Conservation (phyloP, 1,140 invertebrate species). For the Drosophila ercepeae region DNA sequence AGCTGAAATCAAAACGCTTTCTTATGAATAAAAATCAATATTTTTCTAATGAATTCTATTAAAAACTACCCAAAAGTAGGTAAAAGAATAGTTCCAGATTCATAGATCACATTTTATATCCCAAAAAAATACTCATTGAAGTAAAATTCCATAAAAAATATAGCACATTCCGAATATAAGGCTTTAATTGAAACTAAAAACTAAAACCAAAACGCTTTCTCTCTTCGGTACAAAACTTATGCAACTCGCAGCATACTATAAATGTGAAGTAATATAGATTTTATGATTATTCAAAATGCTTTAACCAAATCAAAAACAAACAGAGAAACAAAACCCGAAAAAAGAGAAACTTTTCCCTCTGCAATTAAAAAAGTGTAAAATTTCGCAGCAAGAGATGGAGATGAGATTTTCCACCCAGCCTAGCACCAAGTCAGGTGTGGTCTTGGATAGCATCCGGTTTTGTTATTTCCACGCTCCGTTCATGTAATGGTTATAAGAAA, state of each 20-base stretch:
- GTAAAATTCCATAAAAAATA: no score
- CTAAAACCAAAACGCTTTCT: slow-evolving; percentile 13
- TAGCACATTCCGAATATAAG: no score
- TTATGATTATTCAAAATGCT: slow-evolving; percentile 47
- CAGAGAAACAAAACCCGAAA: no score
- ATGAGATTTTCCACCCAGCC: slow-evolving; percentile 8
- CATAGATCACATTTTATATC: no score
- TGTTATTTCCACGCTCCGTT: no score
- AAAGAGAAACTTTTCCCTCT: slow-evolving; percentile 42
- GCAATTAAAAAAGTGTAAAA: slow-evolving; percentile 52
- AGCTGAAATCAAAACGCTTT: no score
- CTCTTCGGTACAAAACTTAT: slow-evolving; percentile 16
- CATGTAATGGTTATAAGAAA: slow-evolving; percentile 40
- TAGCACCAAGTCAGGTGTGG: slow-evolving; percentile 10
- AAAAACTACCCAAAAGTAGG: slow-evolving; percentile 2
- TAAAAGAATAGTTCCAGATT: slow-evolving; percentile 14
- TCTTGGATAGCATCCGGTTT: slow-evolving; percentile 17
- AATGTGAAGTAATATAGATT: slow-evolving; percentile 39
- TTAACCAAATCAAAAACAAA: slow-evolving; percentile 28
- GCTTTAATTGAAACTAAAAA: no score
- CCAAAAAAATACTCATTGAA: no score
- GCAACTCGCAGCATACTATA: slow-evolving; percentile 9
- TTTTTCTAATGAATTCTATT: no score
- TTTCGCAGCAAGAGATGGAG: slow-evolving; percentile 17
- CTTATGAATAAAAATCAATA: no score